phyloP scores from a whole-genome alignment of 2,113 vertebrate genomes.

The Melospiza melodia region DNA sequence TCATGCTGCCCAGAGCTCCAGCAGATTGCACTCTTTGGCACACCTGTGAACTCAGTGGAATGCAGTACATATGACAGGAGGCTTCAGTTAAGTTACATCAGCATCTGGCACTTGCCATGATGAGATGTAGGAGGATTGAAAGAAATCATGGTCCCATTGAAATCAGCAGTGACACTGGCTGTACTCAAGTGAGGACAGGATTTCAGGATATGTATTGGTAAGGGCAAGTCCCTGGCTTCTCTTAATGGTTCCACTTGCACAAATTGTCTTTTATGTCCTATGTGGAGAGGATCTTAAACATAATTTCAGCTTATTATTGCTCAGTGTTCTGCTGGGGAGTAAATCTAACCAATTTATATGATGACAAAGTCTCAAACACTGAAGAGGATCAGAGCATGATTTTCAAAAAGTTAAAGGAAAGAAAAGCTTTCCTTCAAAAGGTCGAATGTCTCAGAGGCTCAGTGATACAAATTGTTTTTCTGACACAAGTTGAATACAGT shows the following conservation, averaged over 20 bases:
- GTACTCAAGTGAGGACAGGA: neutral
- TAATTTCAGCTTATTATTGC: neutral
- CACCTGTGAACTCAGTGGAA: constrained; percentile 1
- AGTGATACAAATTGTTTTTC: neutral
- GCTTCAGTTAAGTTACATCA: neutral
- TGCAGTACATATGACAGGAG: neutral
- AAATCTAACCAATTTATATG: neutral
- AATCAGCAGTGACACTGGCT: neutral
- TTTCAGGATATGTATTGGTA: neutral
- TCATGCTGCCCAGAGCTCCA: neutral
- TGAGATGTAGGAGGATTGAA: neutral
- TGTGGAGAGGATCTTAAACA: neutral
- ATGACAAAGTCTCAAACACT: neutral
- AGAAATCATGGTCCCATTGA: neutral
- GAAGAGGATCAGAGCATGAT: neutral
- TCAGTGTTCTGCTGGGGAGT: neutral
- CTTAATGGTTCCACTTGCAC: neutral
- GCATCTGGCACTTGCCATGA: neutral
- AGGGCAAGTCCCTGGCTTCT: neutral
- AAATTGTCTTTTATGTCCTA: neutral
- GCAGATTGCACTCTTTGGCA: neutral
- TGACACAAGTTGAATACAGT: neutral
- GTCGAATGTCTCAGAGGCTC: neutral
- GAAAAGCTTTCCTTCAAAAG: neutral
- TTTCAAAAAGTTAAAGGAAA: neutral